phyloP scores from a whole-genome alignment of 1,140 invertebrate species.

The Gyrodactylus bullatarudis region DNA sequence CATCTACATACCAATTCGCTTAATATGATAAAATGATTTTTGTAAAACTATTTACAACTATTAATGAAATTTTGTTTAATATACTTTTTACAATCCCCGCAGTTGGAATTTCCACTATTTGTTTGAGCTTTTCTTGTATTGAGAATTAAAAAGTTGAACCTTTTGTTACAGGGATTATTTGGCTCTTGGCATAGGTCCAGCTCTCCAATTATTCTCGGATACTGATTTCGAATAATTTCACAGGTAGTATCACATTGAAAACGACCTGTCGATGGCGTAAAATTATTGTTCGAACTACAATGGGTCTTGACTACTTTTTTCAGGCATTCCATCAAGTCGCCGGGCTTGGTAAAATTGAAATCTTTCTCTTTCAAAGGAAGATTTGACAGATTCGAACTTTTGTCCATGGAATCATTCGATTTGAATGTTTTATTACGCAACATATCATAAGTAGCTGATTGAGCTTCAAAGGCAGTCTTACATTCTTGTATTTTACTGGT shows the following conservation, averaged over 20 bases:
- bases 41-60: background rate
- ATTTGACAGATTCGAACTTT: background rate
- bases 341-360: background rate
- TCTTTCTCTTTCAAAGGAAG: background rate
- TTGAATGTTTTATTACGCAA: background rate
- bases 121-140: background rate
- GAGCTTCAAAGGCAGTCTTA: background rate
- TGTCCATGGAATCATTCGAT: background rate
- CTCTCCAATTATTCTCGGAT: background rate
- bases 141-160: background rate
- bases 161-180: background rate
- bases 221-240: background rate
- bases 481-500: background rate
- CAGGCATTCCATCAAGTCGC: background rate
- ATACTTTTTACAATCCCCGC: background rate
- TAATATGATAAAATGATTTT: too few relatives aligned
- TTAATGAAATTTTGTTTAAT: background rate
- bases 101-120: background rate
- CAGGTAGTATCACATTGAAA: background rate
- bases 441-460: background rate
- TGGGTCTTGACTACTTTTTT: background rate
- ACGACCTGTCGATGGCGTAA: background rate
- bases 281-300: background rate
- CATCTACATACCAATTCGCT: background rate
- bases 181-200: background rate